Evolutionary conservation across 2,113 vertebrate genomes (phyloP), one percentile per base, ranked within the genome.

Genomic region (Labrus mixtus): DNA sequence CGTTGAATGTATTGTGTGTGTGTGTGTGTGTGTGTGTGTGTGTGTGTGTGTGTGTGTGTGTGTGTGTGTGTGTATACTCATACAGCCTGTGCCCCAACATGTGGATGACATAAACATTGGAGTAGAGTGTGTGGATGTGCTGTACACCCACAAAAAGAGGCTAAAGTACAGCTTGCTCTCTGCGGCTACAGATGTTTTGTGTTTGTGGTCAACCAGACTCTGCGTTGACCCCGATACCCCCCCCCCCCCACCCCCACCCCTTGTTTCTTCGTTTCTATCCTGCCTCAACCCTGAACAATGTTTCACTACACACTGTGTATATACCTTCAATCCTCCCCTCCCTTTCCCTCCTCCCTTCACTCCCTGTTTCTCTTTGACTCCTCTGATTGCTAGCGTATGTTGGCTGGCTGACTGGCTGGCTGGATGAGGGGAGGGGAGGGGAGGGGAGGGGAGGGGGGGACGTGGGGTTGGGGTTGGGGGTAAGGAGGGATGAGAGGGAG

Each of bases 351-450:
- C 62, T 55, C 64, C 75, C 20, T 66, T 74, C 78, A 36, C 69
- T 72, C 73, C 74, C 68, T 78, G 61, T 68, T 75, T 87, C 74
- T 78, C 78, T 90, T 86, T 93, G 84, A 91, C 87, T 89, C 77
- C 72, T 48, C 73, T 92, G 90, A 93, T 91, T 91, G 87, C 85
- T 90, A 86, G 80, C 91, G 89, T 91, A 91, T 91, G 89, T 91
- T 90, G 84, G 79, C 67, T 83, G 45, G 73, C 45, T 79, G 45
- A 68, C 45, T 79, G 78, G 15, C 33, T 80, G 64, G 61, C 59
- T 73, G 59, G 79, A 48, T 60, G 45, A 55, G 63, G 60, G 46
- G 62, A 60, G 39, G 19, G 71, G 11, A 54, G 61, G 46, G n/a
- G 45, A 55, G 63, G 60, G 46, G 62, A 60, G 39, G 19, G 71